A percentile compares a stretch with the other conserved stretches of the same genome.
These are phyloP conservation scores for Gephyroberyx darwinii DNA, from an alignment of 2,797 vertebrate species.

Conservation along the genomic window DNA sequence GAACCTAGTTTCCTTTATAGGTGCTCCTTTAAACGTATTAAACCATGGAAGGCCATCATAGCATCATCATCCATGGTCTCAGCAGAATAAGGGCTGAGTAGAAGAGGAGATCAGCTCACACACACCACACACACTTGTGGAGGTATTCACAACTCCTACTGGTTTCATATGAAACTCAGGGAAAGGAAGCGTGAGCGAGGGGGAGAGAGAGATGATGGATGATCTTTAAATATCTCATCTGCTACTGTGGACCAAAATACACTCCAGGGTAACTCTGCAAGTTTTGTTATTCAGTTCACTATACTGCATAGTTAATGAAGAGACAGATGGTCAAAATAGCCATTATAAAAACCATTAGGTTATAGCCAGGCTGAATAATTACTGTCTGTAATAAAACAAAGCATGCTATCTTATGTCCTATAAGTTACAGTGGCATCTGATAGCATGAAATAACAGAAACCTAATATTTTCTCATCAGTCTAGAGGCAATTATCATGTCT, in stretches of 20 bases:
- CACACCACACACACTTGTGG: not conserved
- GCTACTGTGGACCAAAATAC: slow-evolving; percentile 6
- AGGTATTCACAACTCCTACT: slow-evolving; percentile 25
- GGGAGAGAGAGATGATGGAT: slow-evolving; percentile 1
- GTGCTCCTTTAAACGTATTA: slow-evolving; percentile 5
- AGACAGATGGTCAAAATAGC: slow-evolving; percentile 29
- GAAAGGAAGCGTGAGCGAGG: not conserved
- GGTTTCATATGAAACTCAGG: slow-evolving; percentile 37
- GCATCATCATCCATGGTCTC: not conserved
- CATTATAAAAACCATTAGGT: not conserved
- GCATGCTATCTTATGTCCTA: not conserved
- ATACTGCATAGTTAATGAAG: slow-evolving; percentile 26
- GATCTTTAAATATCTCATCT: slow-evolving; percentile 42
- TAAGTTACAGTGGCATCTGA: not conserved
- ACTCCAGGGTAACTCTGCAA: slow-evolving; percentile 6
- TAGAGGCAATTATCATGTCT: too few species aligned
- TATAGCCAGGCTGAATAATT: slow-evolving; percentile 20
- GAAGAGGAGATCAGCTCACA: not conserved
- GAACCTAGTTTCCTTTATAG: slow-evolving; percentile 31
- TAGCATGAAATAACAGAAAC: not conserved
- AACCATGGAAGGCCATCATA: slow-evolving; percentile 22
- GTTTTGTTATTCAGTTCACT: slow-evolving; percentile 30
- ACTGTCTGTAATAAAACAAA: slow-evolving; percentile 1
- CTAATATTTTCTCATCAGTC: not conserved
- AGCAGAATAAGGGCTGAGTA: not conserved